These are phyloP conservation scores for Tetramorium bicarinatum DNA, from an alignment of 2,888 invertebrate species.

Conservation along the genomic window DNA sequence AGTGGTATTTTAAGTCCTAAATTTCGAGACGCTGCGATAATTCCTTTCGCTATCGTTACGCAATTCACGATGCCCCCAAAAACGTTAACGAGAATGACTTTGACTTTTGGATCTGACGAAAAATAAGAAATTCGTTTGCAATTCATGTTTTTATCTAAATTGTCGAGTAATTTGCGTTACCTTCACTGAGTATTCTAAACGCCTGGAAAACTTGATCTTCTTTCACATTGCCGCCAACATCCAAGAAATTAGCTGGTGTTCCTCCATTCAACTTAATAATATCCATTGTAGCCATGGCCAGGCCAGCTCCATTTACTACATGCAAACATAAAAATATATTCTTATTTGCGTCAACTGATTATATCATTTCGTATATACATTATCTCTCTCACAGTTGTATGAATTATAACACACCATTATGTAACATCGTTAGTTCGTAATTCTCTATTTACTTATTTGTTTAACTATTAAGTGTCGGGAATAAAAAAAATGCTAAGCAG, in stretches of 20 bases:
- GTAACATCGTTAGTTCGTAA: background rate
- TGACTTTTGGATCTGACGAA: slow-evolving; percentile 93
- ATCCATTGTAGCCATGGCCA: slow-evolving; percentile 99
- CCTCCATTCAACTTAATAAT: slow-evolving; percentile 99
- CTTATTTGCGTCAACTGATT: slow-evolving; percentile 15
- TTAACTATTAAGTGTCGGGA: background rate
- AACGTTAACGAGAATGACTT: slow-evolving; percentile 98
- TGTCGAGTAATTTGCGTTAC: slow-evolving; percentile 79
- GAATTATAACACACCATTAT: background rate
- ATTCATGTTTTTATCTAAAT: background rate
- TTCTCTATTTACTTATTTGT: slow-evolving; percentile 17
- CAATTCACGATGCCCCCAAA: slow-evolving; percentile 99
- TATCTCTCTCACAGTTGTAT: background rate
- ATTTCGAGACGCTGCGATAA: slow-evolving; percentile 94
- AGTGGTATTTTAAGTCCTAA: slow-evolving; percentile 94
- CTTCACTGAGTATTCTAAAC: slow-evolving; percentile 94
- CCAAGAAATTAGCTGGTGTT: slow-evolving; percentile 98
- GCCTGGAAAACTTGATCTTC: slow-evolving; percentile 98
- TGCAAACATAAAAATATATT: slow-evolving; percentile 44
- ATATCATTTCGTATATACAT: background rate
- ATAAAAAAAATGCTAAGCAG: background rate
- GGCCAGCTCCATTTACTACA: slow-evolving; percentile 98
- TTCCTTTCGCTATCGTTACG: slow-evolving; percentile 97
- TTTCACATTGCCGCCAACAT: slow-evolving; percentile 98
- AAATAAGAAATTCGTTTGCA: slow-evolving; percentile 9